Evolutionary conservation across 2,113 vertebrate species (phyloP).

Genomic region (Serinus canaria): DNA sequence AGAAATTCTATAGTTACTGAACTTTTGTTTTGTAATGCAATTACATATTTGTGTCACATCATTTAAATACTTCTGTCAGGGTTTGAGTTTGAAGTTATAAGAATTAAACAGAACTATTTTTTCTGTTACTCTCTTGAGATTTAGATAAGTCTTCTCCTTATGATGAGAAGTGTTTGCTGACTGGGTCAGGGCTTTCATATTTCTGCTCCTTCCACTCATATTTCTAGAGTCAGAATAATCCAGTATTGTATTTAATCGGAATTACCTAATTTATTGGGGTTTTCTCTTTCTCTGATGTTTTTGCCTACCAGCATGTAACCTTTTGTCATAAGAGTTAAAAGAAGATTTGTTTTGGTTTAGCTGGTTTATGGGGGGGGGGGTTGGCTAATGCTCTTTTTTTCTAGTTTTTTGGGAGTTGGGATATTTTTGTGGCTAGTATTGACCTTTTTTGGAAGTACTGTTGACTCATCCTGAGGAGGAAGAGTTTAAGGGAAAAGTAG

Average conservation of each 20-base stretch:
- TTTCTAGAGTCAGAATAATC: not conserved
- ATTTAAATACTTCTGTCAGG: not conserved
- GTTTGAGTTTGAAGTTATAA: not conserved
- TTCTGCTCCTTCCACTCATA: not conserved
- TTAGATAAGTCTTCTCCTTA: not conserved
- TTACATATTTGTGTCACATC: not conserved
- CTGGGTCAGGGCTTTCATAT: not conserved
- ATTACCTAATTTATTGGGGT: not conserved
- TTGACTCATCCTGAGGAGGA: not conserved
- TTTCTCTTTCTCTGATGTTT: not conserved
- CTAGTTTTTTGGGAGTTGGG: rapidly evolving
- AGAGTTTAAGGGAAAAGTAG: not conserved
- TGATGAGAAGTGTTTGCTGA: not conserved
- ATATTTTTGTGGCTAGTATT: not conserved
- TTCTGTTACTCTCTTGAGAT: not conserved
- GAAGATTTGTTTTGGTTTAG: not conserved
- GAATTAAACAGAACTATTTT: not conserved
- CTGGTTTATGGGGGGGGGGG: not conserved
- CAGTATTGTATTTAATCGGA: not conserved
- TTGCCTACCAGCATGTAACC: not conserved
- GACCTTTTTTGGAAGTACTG: not conserved
- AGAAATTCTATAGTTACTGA: not conserved
- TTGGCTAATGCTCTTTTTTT: not conserved
- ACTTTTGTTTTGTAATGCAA: not conserved
- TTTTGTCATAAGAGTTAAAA: not conserved